Evolutionary conservation across 2,888 invertebrate genomes (phyloP), one percentile per base, ranked within the genome.

Genomic region (Allolobophora icterica): DNA sequence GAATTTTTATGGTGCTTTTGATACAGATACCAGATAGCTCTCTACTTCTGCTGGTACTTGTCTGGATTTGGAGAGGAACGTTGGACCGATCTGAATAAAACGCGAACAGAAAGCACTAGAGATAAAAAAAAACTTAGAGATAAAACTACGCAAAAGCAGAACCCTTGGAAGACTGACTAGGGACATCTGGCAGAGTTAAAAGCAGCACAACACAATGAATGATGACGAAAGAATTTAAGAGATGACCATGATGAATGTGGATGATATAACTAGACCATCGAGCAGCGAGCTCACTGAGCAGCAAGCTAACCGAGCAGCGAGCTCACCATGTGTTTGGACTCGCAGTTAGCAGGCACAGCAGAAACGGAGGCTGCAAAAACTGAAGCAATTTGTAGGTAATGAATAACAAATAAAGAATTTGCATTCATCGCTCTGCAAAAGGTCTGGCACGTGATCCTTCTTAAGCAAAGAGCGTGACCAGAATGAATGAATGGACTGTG

Each of bases 371-470:
- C 71, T 71, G 71, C 24, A n/a, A 52, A 52, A 71, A 71, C 71
- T n/a, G 71, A 71, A 71, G 71, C 71, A 71, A 71, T 71, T 71
- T 71, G 71, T 71, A n/a, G 71, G 71, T 71, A 71, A 71, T 71
- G 71, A 71, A 71, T 71, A 71, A 71, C 30, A 71, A 71, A 71
- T 71, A 71, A 71, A 71, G 71, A 71, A 71, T 71, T 71, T 71
- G 71, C 71, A 71, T 71, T 71, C 71, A 71, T 4, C 71, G n/a
- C 71, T n/a, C 30, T 58, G 58, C 58, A 58, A 30, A 58, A 58
- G 24, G 30, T 30, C 58, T 71, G 71, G 11, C 71, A 71, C 71
- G 71, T 71, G 30, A 71, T 30, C n/a, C 71, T n/a, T 71, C 6
- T 71, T 71, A 71, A 71, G 71, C 30, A n/a, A 71, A 71, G 71